Evolutionary conservation across 2,113 vertebrate species (phyloP).

Genomic region (Semicossyphus pulcher): DNA sequence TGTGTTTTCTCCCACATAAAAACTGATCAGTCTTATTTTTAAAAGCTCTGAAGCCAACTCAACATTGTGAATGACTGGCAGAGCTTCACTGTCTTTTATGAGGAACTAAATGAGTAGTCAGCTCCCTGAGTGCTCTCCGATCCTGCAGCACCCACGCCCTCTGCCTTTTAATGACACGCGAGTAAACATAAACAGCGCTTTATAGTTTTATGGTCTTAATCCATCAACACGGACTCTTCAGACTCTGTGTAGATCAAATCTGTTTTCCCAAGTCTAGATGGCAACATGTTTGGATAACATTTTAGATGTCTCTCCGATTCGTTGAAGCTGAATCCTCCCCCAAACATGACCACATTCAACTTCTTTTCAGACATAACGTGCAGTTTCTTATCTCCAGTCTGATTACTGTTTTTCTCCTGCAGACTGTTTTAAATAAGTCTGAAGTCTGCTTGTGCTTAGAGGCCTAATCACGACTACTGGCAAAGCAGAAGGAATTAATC

Average conservation of each 20-base stretch:
- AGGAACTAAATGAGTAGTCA: slow-evolving; percentile 19
- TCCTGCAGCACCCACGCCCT: slow-evolving; percentile 9
- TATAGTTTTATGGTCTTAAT: slow-evolving; percentile 40
- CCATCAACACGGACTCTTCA: slow-evolving; percentile 27
- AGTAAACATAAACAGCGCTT: slow-evolving; percentile 27
- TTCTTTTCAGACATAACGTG: background rate
- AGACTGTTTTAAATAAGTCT: background rate
- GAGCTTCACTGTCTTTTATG: slow-evolving; percentile 2
- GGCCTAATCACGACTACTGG: background rate
- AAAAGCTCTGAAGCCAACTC: slow-evolving; percentile 27
- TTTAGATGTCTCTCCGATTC: background rate
- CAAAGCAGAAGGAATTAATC: background rate
- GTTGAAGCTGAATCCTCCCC: background rate
- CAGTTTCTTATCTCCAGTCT: background rate
- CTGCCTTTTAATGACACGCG: slow-evolving; percentile 10
- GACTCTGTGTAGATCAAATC: background rate
- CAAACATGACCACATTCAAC: background rate
- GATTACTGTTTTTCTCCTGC: background rate
- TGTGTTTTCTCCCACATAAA: slow-evolving; percentile 10
- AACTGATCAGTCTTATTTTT: background rate
- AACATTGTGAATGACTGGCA: background rate
- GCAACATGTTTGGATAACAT: background rate
- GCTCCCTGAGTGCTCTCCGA: background rate
- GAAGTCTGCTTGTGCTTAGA: background rate
- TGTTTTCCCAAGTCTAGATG: slow-evolving; percentile 8